These are phyloP conservation scores for Nymphalis polychloros DNA, from an alignment of 2,888 invertebrate genomes.

Conservation along the genomic window DNA sequence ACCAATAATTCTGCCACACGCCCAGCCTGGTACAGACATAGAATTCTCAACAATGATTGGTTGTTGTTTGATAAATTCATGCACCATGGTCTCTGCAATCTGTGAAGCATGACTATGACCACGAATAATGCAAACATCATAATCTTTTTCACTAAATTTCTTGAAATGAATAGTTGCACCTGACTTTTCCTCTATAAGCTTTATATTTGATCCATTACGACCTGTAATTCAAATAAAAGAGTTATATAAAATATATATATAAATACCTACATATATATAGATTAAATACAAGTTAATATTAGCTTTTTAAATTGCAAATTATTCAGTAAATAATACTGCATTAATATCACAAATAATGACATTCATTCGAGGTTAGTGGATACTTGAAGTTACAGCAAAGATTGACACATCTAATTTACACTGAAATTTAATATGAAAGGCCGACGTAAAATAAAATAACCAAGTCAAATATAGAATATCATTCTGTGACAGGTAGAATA, in stretches of 20 bases:
- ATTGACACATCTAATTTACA: background rate
- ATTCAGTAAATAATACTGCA: too few species aligned
- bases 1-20: conserved; percentile 88
- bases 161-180: conserved; percentile 83
- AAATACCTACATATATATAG: too few species aligned
- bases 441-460: background rate
- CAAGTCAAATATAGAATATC: conserved; percentile 19
- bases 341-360: too few species aligned
- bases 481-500: conserved; percentile 15
- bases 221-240: conserved; percentile 61
- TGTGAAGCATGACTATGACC: conserved; percentile 86
- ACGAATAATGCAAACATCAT: conserved; percentile 85
- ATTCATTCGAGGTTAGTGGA: too few species aligned
- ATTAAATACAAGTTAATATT: too few species aligned
- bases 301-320: too few species aligned
- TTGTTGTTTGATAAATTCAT: conserved; percentile 86
- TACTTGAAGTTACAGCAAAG: background rate
- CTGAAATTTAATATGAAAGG: conserved; percentile 5
- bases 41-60: conserved; percentile 85
- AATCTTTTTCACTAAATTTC: conserved; percentile 80
- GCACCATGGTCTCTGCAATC: conserved; percentile 85
- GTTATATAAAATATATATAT: too few species aligned
- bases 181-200: conserved; percentile 87
- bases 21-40: conserved; percentile 84
- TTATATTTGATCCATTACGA: conserved; percentile 88